phyloP scores from a whole-genome alignment of 2,888 invertebrate species.

The Lepidonotus clava region DNA sequence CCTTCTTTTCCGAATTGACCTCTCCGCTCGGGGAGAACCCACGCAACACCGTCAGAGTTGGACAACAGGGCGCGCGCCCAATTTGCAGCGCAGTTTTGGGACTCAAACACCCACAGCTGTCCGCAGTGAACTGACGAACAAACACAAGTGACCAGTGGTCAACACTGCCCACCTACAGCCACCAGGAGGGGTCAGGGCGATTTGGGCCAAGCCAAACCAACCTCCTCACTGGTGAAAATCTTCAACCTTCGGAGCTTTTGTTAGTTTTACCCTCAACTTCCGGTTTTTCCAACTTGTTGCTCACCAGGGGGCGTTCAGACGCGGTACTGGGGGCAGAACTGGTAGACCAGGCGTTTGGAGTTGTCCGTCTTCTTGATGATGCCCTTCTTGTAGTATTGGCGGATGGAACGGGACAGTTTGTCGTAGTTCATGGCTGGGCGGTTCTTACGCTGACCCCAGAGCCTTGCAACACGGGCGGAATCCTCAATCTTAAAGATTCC shows the following conservation, averaged over 20 bases:
- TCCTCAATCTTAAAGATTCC: conserved; percentile 98
- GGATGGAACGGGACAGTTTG: conserved; percentile 96
- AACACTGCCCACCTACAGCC: background rate
- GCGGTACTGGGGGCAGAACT: conserved; percentile 89
- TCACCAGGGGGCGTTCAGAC: conserved; percentile 13
- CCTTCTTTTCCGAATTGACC: no score
- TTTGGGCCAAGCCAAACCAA: background rate
- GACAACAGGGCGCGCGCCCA: no score
- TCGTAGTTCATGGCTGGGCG: conserved; percentile 99
- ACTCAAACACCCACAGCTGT: no score
- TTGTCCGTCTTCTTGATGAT: conserved; percentile 97
- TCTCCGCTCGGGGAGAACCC: no score
- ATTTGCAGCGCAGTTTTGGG: no score
- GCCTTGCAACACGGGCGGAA: conserved; percentile 96
- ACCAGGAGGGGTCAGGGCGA: background rate
- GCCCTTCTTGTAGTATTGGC: conserved; percentile 99
- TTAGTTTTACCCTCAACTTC: background rate
- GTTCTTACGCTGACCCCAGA: conserved; percentile 99
- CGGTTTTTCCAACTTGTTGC: background rate
- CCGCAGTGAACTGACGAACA: no score
- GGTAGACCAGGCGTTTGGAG: conserved; percentile 98
- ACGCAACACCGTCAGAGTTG: no score
- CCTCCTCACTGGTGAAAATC: no score
- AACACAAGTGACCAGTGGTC: background rate
- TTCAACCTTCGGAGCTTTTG: no score